Percentiles rank a stretch among this genome's conserved stretches.
Conservation (phyloP, 2,797 vertebrate genomes). For the Lagorchestes hirsutus region DNA sequence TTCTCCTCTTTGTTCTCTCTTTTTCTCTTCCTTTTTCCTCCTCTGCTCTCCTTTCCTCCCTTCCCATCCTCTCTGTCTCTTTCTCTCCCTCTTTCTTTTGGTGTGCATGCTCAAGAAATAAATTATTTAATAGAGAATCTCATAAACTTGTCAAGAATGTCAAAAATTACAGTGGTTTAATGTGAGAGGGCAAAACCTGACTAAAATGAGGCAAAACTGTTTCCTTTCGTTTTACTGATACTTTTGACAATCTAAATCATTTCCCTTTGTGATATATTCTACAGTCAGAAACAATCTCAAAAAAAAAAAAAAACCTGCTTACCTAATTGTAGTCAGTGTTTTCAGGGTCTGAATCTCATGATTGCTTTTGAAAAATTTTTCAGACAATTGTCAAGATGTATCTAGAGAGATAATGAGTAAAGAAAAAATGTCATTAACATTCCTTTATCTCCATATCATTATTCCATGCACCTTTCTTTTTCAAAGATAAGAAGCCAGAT, state of each 20-base stretch:
- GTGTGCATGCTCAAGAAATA: constrained; percentile 64
- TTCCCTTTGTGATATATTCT: background rate
- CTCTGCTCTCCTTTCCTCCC: background rate
- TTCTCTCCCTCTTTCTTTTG: background rate
- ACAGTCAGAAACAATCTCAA: constrained; percentile 39
- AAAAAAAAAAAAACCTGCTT: background rate
- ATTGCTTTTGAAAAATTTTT: constrained; percentile 25
- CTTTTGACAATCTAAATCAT: constrained; percentile 54
- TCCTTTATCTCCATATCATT: constrained; percentile 28
- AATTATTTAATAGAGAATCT: constrained; percentile 73
- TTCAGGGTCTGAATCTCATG: constrained; percentile 35
- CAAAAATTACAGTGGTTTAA: constrained; percentile 64
- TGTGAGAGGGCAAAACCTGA: constrained; percentile 68
- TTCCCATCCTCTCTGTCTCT: background rate
- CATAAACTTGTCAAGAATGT: constrained; percentile 66
- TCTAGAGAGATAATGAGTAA: constrained; percentile 13
- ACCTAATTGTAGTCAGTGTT: background rate
- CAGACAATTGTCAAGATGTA: constrained; percentile 1
- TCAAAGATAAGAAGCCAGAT: constrained; percentile 20
- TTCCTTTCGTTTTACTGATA: constrained; percentile 58
- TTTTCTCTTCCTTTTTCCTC: background rate
- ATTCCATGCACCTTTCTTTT: background rate
- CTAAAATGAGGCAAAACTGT: constrained; percentile 66
- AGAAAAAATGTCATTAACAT: constrained; percentile 14
- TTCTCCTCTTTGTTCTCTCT: background rate